Evolutionary conservation across 2,113 vertebrate species (phyloP), one percentile per base, ranked within the genome.

Genomic region (human (Homo sapiens)): DNA sequence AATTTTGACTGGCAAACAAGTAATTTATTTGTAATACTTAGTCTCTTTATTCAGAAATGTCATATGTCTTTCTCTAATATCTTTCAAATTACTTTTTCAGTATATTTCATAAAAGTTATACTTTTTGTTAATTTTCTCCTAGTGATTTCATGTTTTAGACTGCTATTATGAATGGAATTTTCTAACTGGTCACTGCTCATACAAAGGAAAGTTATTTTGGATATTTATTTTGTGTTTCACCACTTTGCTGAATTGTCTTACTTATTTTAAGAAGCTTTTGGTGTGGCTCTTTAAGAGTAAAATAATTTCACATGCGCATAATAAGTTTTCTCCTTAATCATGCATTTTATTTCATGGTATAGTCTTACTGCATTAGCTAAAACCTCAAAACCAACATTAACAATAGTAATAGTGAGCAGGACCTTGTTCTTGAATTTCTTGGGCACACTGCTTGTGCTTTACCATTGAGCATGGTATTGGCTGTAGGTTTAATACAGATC

Each of bases 1-100:
- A 94, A 90, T 89, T 95, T 93, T 93, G 35, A 84, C 75, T 96
- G 70, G 17, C n/a, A 90, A 94, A 85, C 8, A 70, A 92, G 8
- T 79, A 72, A 85, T 85, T 93, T 83, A 85, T 66, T 38, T 83
- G 95, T 90, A 94, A 94, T 89, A 90, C 35, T 80, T 64, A 79
- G 2, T 80, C 18, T 97, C 16, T 50, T 80, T 93, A 85, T 89
- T 93, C 25, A 73, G 59, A 95, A 95, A 94, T 3, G 43, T 45
- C 55, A 45, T 23, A 68, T 50, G 35, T 45, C 30, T 86, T 94
- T 82, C 50, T 85, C 30, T 78, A 61, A 23, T 88, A 43, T 83
- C 72, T 97, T 95, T 88, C 90, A 82, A 85, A 91, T 92, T 94
- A 83, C 30, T 84, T 83, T 87, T 17, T 11, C 91, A 38, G 1